These are phyloP conservation scores for Spea hammondii DNA, from an alignment of 2,797 vertebrate species.

Conservation along the genomic window DNA sequence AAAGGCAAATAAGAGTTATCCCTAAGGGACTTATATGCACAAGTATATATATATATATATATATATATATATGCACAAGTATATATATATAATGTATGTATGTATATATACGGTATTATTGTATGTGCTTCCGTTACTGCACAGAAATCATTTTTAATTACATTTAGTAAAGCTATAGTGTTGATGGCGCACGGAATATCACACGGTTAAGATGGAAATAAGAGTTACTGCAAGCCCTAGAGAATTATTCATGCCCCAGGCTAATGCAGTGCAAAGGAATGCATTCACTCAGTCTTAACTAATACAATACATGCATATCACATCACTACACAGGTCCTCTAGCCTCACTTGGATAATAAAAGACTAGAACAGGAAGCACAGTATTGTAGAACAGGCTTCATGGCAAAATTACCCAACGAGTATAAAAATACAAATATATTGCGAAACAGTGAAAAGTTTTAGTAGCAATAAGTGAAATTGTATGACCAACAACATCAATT, in stretches of 20 bases:
- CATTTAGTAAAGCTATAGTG: conserved; percentile 17
- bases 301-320: conserved; percentile 25
- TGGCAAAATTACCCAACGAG: not conserved
- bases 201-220: conserved; percentile 31
- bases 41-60: not conserved
- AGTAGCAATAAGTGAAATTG: no score
- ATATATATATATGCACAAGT: no score
- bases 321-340: not conserved
- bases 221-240: conserved; percentile 36
- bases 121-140: not conserved
- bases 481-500: no score
- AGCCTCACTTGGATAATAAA: conserved; percentile 7
- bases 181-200: conserved; percentile 23
- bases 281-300: conserved; percentile 34
- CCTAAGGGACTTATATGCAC: not conserved
- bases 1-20: not conserved
- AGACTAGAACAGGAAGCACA: not conserved
- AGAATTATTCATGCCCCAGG: conserved; percentile 39
- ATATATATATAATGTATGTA: no score
- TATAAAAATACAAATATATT: no score
- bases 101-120: not conserved
- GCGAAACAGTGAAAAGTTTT: no score
- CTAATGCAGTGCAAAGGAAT: conserved; percentile 36
- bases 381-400: not conserved
- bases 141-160: conserved; percentile 11